Conservation (phyloP, 2,113 vertebrate genomes). For the Ictidomys tridecemlineatus region DNA sequence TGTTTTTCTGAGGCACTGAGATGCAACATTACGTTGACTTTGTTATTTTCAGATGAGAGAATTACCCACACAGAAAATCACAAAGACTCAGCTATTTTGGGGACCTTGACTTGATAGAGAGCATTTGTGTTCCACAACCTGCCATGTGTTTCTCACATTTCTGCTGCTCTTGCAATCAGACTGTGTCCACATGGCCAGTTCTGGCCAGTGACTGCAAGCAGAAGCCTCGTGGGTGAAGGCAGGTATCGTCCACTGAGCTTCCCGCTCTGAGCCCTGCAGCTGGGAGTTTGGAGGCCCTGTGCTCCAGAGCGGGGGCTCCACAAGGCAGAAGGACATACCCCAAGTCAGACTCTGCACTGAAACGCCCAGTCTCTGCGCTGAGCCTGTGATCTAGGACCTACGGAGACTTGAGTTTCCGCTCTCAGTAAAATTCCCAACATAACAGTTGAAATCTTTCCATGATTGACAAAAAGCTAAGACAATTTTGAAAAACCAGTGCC, state of each 20-base stretch:
- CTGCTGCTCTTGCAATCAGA: background rate
- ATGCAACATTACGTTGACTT: background rate
- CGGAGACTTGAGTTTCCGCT: background rate
- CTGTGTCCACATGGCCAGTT: fast-evolving
- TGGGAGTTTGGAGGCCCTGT: fast-evolving
- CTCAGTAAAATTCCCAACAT: background rate
- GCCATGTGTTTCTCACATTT: background rate
- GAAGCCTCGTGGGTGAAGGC: fast-evolving
- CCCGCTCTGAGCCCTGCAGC: fast-evolving
- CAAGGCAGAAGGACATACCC: background rate
- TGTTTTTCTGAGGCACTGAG: background rate
- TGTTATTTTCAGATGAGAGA: background rate
- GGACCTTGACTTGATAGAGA: background rate
- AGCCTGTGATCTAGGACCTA: background rate
- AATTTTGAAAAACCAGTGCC: background rate
- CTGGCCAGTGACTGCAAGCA: fast-evolving
- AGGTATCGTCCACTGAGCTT: too few relatives aligned
- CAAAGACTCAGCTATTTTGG: background rate
- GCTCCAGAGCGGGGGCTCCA: background rate
- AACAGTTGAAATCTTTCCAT: background rate
- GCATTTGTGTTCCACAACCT: fast-evolving
- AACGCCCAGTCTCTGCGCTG: fast-evolving
- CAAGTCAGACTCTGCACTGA: too few relatives aligned
- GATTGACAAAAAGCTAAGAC: background rate
- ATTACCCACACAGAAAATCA: background rate